phyloP scores from a whole-genome alignment of 2,113 vertebrate species.

The Opisthocomus hoazin region DNA sequence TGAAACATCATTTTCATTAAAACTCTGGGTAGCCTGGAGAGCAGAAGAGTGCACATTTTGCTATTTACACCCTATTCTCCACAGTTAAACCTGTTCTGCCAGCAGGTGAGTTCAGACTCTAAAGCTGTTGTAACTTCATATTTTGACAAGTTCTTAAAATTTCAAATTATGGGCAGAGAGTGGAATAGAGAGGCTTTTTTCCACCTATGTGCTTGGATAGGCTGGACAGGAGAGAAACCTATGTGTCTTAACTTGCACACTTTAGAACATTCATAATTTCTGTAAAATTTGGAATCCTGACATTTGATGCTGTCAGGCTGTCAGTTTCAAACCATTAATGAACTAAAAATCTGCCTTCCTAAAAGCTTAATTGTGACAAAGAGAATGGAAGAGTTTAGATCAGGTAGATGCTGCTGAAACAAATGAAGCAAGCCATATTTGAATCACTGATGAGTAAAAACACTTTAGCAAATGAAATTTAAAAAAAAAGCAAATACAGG shows the following conservation, averaged over 20 bases:
- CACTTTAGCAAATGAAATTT: slow-evolving; percentile 32
- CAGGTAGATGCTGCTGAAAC: slow-evolving; percentile 39
- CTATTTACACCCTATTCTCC: not conserved
- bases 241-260: not conserved
- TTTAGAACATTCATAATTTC: not conserved
- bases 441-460: slow-evolving; percentile 52
- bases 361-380: slow-evolving; percentile 28
- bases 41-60: not conserved
- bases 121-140: not conserved
- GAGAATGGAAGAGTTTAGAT: slow-evolving; percentile 7
- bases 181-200: not conserved
- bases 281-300: not conserved
- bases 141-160: not conserved
- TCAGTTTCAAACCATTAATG: slow-evolving; percentile 9
- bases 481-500: not conserved
- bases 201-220: not conserved
- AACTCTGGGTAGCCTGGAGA: not conserved
- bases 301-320: not conserved
- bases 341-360: slow-evolving; percentile 21
- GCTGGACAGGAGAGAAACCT: not conserved
- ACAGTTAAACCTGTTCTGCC: not conserved
- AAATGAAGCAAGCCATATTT: slow-evolving; percentile 49
- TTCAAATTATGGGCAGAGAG: not conserved
- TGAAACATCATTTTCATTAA: not conserved
- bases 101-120: not conserved